These are phyloP conservation scores for Halichondria panicea DNA, from an alignment of 37 sponge, comb jelly and placozoan genomes.

Conservation along the genomic window DNA sequence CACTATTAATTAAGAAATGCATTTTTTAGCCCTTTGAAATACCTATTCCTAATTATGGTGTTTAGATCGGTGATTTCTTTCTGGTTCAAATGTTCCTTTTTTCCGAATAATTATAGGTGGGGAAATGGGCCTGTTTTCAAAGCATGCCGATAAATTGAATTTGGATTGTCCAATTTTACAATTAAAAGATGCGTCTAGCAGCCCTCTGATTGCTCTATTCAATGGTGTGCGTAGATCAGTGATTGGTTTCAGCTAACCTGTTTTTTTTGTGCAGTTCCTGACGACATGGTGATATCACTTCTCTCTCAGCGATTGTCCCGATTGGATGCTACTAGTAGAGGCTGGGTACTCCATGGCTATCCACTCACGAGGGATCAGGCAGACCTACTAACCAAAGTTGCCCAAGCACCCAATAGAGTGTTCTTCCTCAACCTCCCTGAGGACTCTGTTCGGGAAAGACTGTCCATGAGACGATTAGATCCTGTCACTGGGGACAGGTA, in stretches of 20 bases:
- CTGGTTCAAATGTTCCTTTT: too few species aligned
- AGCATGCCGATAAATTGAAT: too few species aligned
- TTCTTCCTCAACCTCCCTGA: slow-evolving; percentile 77
- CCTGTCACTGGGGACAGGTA: slow-evolving; percentile 79
- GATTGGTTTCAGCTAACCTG: too few species aligned
- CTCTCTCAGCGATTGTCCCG: slow-evolving; percentile 59
- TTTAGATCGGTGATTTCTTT: too few species aligned
- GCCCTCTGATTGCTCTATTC: too few species aligned
- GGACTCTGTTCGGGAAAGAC: slow-evolving; percentile 81
- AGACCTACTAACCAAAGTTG: slow-evolving; percentile 64
- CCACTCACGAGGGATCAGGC: slow-evolving; percentile 89
- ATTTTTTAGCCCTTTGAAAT: too few species aligned
- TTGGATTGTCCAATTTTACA: neutral
- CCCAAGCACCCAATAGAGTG: slow-evolving; percentile 86
- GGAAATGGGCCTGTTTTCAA: too few species aligned
- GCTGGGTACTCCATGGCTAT: slow-evolving; percentile 94
- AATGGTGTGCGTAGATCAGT: too few species aligned
- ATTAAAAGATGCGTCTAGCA: too few species aligned
- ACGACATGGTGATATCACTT: slow-evolving; percentile 81
- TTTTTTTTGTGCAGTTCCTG: slow-evolving; percentile 79
- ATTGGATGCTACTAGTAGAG: slow-evolving; percentile 76
- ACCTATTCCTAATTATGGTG: too few species aligned
- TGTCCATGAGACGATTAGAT: slow-evolving; percentile 70
- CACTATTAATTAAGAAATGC: too few species aligned
- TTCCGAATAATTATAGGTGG: too few species aligned